Percentiles rank a stretch among this genome's conserved stretches.
phyloP scores from a whole-genome alignment of 2,888 invertebrate genomes.

The Mactromeris polynyma region DNA sequence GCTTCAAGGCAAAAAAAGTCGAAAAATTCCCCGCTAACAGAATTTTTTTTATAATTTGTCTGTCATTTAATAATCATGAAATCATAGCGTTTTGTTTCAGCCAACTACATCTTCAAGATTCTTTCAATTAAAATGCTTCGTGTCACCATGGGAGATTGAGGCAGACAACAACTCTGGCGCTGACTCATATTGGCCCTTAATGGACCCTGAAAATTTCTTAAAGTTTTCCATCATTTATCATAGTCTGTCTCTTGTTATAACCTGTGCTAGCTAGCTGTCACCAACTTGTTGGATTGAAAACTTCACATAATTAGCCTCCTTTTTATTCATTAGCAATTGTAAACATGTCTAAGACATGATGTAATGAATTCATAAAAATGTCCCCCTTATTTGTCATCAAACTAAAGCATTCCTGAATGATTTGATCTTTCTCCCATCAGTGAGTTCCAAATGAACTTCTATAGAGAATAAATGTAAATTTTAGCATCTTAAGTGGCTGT shows the following conservation, averaged over 20 bases:
- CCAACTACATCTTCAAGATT: background rate
- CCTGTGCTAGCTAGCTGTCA: slow-evolving; percentile 20
- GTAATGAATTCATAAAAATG: slow-evolving; percentile 14
- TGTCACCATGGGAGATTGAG: slow-evolving; percentile 28
- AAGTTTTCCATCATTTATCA: slow-evolving; percentile 35
- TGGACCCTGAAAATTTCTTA: slow-evolving; percentile 40
- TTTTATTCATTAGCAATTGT: slow-evolving; percentile 14
- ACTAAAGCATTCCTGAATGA: background rate
- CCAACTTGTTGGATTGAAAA: slow-evolving; percentile 49
- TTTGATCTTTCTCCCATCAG: background rate
- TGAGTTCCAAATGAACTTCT: background rate
- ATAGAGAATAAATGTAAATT: slow-evolving; percentile 3
- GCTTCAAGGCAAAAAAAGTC: background rate
- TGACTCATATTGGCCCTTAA: slow-evolving; percentile 42
- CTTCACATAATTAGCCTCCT: slow-evolving; percentile 28
- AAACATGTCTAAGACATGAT: slow-evolving; percentile 20
- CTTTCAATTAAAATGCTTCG: slow-evolving; percentile 44
- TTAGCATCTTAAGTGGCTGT: slow-evolving; percentile 4
- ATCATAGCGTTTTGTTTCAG: background rate
- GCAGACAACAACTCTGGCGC: background rate
- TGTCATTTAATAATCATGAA: slow-evolving; percentile 9
- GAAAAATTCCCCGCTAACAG: background rate
- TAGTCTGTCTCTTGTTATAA: background rate
- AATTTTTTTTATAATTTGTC: background rate
- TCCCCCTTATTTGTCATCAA: background rate